Evolutionary conservation across 2,797 vertebrate genomes (phyloP).

Genomic region (Lutra lutra): DNA sequence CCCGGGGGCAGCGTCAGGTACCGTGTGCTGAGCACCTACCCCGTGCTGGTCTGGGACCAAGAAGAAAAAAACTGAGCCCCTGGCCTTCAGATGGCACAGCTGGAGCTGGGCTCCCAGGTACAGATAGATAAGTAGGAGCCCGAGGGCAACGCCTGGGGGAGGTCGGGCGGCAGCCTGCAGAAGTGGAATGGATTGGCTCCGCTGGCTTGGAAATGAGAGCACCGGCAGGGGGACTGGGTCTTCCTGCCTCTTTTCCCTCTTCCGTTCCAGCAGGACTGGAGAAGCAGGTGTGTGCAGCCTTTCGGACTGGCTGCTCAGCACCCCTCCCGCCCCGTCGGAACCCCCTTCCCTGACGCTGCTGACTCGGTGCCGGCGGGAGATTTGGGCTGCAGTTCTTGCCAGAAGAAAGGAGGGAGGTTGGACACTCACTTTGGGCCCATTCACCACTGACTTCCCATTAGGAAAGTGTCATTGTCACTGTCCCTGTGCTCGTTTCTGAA

Average conservation of each 20-base stretch:
- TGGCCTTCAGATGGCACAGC: not conserved
- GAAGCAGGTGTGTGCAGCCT: not conserved
- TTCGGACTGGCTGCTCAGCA: not conserved
- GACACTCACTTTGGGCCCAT: not conserved
- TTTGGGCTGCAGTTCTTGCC: not conserved
- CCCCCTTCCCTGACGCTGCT: not conserved
- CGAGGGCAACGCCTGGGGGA: fast-evolving
- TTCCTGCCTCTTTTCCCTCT: not conserved
- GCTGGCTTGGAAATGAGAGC: not conserved
- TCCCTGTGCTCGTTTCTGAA: not conserved
- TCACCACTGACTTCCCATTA: not conserved
- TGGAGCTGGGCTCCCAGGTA: not conserved
- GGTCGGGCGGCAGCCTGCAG: not conserved
- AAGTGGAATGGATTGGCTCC: not conserved
- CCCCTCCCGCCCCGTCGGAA: fast-evolving
- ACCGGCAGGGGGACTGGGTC: not conserved
- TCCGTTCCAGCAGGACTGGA: not conserved
- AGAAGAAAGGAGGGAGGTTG: not conserved
- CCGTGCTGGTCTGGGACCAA: not conserved
- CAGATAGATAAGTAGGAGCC: not conserved
- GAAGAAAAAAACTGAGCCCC: not conserved
- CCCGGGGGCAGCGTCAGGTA: not conserved
- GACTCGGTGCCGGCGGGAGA: not conserved
- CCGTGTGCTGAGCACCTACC: not conserved
- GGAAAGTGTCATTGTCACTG: not conserved